Conservation (phyloP, 2,888 invertebrate species). For the Ormyrus pomaceus region DNA sequence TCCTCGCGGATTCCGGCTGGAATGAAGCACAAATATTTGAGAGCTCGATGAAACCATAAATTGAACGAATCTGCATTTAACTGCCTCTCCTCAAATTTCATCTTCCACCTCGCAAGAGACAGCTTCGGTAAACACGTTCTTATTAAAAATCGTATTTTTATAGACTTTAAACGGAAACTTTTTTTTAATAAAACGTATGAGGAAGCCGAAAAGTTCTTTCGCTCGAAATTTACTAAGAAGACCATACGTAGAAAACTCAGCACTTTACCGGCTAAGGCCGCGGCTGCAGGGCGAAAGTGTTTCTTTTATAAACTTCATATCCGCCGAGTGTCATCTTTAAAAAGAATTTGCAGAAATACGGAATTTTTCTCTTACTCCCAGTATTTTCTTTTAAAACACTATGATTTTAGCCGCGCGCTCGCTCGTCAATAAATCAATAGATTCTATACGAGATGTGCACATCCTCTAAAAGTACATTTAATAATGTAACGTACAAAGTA, state of each 20-base stretch:
- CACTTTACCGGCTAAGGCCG: conserved; percentile 24
- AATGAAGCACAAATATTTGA: too few relatives aligned
- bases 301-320: conserved; percentile 49
- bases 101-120: background rate
- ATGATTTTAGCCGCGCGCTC: conserved; percentile 20
- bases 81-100: background rate
- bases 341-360: conserved; percentile 31
- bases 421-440: conserved; percentile 34
- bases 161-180: background rate
- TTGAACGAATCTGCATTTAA: background rate
- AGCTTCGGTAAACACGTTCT: background rate
- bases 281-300: conserved; percentile 40
- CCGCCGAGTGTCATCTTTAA: conserved; percentile 30
- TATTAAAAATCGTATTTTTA: background rate
- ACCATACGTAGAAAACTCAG: conserved; percentile 25
- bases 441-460: background rate
- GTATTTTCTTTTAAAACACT: conserved; percentile 45
- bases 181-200: conserved; percentile 5
- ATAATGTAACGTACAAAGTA: background rate
- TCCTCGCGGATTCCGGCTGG: too few relatives aligned
- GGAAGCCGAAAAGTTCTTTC: conserved; percentile 26
- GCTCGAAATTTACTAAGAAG: background rate
- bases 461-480: background rate
- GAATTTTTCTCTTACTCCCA: conserved; percentile 13
- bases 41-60: too few relatives aligned